Evolutionary conservation across 2,797 vertebrate species (phyloP).

Genomic region (Sphenodon punctatus): DNA sequence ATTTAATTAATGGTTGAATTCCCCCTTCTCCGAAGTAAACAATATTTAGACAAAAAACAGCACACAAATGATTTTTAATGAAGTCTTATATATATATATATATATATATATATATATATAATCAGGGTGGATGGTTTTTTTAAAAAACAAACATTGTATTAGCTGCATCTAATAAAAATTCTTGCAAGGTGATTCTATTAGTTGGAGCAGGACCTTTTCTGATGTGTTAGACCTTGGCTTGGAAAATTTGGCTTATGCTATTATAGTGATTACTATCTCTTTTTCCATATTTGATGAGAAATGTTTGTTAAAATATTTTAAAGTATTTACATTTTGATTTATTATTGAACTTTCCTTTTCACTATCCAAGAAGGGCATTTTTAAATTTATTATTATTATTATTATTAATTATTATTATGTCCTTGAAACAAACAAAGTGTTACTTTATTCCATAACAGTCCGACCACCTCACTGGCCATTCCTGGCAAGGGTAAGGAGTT

Average conservation of each 20-base stretch:
- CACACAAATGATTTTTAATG: slow-evolving; percentile 64
- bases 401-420: no score
- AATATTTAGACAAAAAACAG: slow-evolving; percentile 47
- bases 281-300: not conserved
- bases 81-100: slow-evolving; percentile 25
- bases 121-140: slow-evolving; percentile 50
- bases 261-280: not conserved
- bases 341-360: not conserved
- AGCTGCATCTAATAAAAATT: slow-evolving; percentile 23
- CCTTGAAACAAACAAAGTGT: not conserved
- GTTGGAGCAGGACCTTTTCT: not conserved
- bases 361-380: rapidly evolving
- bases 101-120: slow-evolving; percentile 33
- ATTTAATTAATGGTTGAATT: slow-evolving; percentile 64
- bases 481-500: not conserved
- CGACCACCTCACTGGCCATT: not conserved
- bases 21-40: slow-evolving; percentile 54
- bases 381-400: no score
- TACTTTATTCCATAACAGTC: not conserved
- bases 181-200: no score
- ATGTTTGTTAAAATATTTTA: not conserved
- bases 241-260: slow-evolving; percentile 3
- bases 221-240: not conserved
- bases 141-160: slow-evolving; percentile 35
- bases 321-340: not conserved